These are phyloP conservation scores for Aphis gossypii DNA, from an alignment of 1,140 invertebrate species.

Conservation along the genomic window DNA sequence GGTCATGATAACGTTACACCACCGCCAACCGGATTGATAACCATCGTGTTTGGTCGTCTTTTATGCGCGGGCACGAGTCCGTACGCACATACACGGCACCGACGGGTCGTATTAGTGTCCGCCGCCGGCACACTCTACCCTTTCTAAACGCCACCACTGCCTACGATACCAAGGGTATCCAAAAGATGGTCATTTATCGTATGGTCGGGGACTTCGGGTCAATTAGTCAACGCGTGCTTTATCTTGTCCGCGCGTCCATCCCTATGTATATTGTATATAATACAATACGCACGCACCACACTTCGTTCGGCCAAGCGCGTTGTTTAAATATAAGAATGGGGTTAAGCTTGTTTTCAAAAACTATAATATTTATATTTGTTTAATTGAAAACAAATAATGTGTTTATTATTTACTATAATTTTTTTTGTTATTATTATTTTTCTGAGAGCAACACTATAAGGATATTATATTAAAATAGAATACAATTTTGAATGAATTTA, in stretches of 20 bases:
- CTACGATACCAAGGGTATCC: neutral
- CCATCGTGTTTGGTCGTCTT: neutral
- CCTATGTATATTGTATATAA: neutral
- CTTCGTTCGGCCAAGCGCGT: neutral
- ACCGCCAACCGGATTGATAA: neutral
- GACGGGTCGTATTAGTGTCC: slow-evolving; percentile 12
- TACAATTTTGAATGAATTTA: too few relatives aligned
- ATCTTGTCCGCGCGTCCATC: slow-evolving; percentile 37
- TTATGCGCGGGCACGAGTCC: slow-evolving; percentile 34
- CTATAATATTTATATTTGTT: too few relatives aligned
- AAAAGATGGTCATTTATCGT: slow-evolving; percentile 51
- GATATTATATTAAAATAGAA: too few relatives aligned
- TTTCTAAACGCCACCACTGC: neutral
- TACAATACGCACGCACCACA: neutral
- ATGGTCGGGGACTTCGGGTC: slow-evolving; percentile 23
- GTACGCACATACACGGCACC: neutral
- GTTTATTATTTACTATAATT: too few relatives aligned
- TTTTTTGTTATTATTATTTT: too few relatives aligned
- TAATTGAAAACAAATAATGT: too few relatives aligned
- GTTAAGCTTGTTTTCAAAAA: too few relatives aligned
- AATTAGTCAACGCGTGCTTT: slow-evolving; percentile 57
- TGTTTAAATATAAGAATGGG: neutral
- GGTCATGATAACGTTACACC: neutral
- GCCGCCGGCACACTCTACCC: neutral
- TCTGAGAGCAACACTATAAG: too few relatives aligned